Evolutionary conservation across 2,888 invertebrate genomes (phyloP).

Genomic region (Coelinius sp.): DNA sequence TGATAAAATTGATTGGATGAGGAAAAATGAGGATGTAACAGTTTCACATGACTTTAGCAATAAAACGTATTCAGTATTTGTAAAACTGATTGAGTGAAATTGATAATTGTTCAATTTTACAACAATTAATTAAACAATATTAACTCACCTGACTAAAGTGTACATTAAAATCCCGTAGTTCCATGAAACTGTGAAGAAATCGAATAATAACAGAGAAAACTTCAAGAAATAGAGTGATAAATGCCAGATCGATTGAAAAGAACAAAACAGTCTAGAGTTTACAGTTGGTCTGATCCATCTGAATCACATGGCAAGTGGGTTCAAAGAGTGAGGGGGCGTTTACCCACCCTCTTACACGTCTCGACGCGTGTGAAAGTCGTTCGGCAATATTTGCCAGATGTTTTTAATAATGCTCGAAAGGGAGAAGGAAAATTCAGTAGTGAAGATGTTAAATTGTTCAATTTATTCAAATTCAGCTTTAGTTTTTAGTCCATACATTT

Average conservation of each 20-base stretch:
- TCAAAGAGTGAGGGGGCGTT: background rate
- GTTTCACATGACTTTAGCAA: too few relatives aligned
- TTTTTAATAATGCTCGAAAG: background rate
- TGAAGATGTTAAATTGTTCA: too few relatives aligned
- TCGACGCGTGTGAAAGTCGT: constrained; percentile 16
- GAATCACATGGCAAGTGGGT: background rate
- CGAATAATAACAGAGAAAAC: background rate
- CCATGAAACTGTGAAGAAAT: background rate
- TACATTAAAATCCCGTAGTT: background rate
- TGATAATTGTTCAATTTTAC: too few relatives aligned
- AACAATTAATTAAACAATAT: too few relatives aligned
- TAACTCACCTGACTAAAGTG: background rate
- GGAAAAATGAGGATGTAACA: too few relatives aligned
- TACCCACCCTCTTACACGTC: background rate
- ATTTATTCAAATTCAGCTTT: too few relatives aligned
- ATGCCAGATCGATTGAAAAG: background rate
- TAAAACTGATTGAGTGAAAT: too few relatives aligned
- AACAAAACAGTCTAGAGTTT: background rate
- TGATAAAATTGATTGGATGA: too few relatives aligned
- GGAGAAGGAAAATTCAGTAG: too few relatives aligned
- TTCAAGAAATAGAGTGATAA: background rate
- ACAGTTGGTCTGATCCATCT: background rate
- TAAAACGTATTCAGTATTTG: too few relatives aligned
- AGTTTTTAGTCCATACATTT: too few relatives aligned
- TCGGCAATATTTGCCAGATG: background rate